These are phyloP conservation scores for Drosophila melanosoma DNA, from an alignment of 2,888 invertebrate species.

Conservation along the genomic window DNA sequence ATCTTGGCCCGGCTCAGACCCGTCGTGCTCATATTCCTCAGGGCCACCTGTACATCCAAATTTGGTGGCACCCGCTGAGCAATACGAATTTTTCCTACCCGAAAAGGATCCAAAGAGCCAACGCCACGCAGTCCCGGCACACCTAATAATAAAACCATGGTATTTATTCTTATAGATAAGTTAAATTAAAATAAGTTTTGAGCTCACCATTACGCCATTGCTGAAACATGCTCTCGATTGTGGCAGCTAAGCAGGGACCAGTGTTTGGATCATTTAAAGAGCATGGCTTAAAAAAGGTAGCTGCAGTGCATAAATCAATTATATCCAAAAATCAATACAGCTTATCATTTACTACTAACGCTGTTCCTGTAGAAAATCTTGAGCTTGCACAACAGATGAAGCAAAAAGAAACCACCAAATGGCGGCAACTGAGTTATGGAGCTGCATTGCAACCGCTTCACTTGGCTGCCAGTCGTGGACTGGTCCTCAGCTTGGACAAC, in stretches of 20 bases:
- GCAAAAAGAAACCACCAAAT: constrained; percentile 17
- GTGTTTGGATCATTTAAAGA: constrained; percentile 20
- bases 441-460: constrained; percentile 49
- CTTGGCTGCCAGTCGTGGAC: constrained; percentile 35
- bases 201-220: constrained; percentile 56
- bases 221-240: constrained; percentile 48
- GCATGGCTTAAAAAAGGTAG: constrained; percentile 49
- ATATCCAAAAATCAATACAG: background rate
- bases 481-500: constrained; percentile 26
- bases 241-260: constrained; percentile 28
- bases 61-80: constrained; percentile 53
- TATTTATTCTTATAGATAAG: background rate
- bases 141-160: constrained; percentile 34
- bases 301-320: constrained; percentile 12
- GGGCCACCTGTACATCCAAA: constrained; percentile 51
- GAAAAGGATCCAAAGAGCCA: constrained; percentile 68
- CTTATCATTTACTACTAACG: constrained; percentile 35
- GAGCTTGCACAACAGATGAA: constrained; percentile 16
- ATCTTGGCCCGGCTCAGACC: constrained; percentile 58
- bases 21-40: constrained; percentile 55
- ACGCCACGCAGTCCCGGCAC: constrained; percentile 56
- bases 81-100: constrained; percentile 56
- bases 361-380: constrained; percentile 49
- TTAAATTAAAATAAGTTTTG: background rate
- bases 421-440: constrained; percentile 6